Evolutionary conservation across 2,797 vertebrate species (phyloP).

Genomic region (Echiichthys vipera): DNA sequence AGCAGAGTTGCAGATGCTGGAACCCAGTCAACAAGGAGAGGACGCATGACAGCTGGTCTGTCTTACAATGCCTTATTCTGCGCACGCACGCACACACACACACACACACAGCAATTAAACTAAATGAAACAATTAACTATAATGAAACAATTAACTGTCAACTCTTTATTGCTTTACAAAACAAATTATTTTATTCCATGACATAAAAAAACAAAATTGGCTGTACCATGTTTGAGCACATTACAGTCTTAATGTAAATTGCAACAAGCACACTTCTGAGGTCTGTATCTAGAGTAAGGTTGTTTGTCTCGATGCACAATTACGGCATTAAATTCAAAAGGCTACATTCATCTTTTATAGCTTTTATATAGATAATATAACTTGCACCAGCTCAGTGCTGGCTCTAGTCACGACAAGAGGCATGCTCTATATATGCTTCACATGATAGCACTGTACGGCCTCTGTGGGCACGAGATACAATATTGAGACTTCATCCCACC

Average conservation of each 20-base stretch:
- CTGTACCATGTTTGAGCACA: conserved; percentile 47
- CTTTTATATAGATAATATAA: conserved; percentile 47
- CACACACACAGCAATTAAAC: conserved; percentile 13
- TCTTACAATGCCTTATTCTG: conserved; percentile 87
- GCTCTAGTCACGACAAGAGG: conserved; percentile 45
- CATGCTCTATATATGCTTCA: conserved; percentile 66
- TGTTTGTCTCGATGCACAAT: not conserved
- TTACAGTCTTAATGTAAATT: conserved; percentile 19
- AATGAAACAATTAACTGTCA: not conserved
- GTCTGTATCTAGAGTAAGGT: conserved; percentile 10
- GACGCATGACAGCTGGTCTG: conserved; percentile 82
- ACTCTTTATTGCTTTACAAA: conserved; percentile 51
- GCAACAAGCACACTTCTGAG: conserved; percentile 30
- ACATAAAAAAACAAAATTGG: conserved; percentile 34
- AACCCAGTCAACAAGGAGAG: conserved; percentile 73
- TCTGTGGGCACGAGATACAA: conserved; percentile 23
- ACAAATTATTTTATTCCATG: conserved; percentile 48
- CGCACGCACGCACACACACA: conserved; percentile 41
- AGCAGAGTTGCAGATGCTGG: conserved; percentile 72
- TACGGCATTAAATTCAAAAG: conserved; percentile 38
- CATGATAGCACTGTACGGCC: conserved; percentile 39
- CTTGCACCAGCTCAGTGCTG: conserved; percentile 40
- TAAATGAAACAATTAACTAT: conserved; percentile 24
- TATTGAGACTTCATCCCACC: conserved; percentile 60
- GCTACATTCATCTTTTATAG: conserved; percentile 40